A percentile compares a stretch with the other conserved stretches of the same genome.
Conservation (phyloP, 2,888 invertebrate species). For the Tenthredo livida region DNA sequence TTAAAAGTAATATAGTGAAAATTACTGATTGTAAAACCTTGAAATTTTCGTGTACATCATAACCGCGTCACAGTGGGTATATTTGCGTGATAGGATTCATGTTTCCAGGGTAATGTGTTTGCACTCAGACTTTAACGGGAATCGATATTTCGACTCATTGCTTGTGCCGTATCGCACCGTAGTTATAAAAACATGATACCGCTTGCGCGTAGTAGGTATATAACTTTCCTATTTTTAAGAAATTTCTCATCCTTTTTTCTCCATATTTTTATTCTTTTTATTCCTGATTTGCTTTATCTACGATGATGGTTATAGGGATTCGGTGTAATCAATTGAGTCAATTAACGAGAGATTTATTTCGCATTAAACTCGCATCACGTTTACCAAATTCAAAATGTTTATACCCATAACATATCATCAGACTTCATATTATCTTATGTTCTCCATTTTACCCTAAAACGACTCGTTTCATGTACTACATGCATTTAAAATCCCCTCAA, state of each 20-base stretch:
- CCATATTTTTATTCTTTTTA: neutral
- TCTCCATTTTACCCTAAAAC: neutral
- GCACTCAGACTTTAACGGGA: neutral
- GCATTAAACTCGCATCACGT: neutral
- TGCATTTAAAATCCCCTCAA: neutral
- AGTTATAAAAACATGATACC: neutral
- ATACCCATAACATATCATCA: neutral
- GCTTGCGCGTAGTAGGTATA: neutral
- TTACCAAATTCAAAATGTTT: neutral
- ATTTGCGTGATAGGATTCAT: constrained; percentile 18
- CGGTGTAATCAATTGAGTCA: neutral
- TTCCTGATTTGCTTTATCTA: neutral
- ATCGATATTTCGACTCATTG: constrained; percentile 23
- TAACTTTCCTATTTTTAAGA: neutral
- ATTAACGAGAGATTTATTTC: neutral
- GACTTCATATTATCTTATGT: neutral
- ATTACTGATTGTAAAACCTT: neutral
- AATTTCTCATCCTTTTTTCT: neutral
- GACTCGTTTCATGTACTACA: neutral
- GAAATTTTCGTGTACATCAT: neutral
- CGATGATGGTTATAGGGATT: neutral
- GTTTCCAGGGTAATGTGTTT: constrained; percentile 15
- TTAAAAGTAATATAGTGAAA: neutral
- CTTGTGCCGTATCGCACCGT: neutral
- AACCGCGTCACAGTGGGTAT: neutral